Evolutionary conservation across 2,113 vertebrate species (phyloP).

Genomic region (Etheostoma spectabile): DNA sequence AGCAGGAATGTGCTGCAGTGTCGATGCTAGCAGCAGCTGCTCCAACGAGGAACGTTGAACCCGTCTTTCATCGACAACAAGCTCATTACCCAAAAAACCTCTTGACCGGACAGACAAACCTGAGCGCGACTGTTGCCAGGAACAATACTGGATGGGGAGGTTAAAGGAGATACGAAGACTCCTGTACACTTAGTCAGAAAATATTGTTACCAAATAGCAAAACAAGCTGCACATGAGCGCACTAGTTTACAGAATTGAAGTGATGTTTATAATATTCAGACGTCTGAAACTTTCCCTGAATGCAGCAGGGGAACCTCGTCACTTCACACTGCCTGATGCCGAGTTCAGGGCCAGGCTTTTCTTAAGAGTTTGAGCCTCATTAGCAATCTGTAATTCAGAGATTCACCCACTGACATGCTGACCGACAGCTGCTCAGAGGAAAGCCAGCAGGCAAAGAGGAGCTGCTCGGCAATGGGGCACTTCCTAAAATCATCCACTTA

Average conservation of each 20-base stretch:
- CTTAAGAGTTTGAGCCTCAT: constrained; percentile 66
- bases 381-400: constrained; percentile 66
- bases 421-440: constrained; percentile 77
- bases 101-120: constrained; percentile 47
- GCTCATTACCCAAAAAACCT: constrained; percentile 72
- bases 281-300: neutral
- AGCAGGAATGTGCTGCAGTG: constrained; percentile 66
- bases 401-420: constrained; percentile 66
- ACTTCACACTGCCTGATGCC: constrained; percentile 39
- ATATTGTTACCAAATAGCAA: neutral
- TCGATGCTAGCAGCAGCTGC: constrained; percentile 29
- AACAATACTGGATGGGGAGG: constrained; percentile 26
- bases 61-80: constrained; percentile 71
- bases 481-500: constrained; percentile 63
- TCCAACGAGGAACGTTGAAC: constrained; percentile 47
- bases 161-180: constrained; percentile 33
- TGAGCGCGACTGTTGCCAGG: constrained; percentile 4
- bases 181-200: neutral
- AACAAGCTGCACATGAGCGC: neutral
- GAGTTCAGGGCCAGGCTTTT: constrained; percentile 64
- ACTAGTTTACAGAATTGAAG: neutral
- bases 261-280: constrained; percentile 16
- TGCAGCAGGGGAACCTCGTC: constrained; percentile 67
- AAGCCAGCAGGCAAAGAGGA: constrained; percentile 63
- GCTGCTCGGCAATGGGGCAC: constrained; percentile 41